These are phyloP conservation scores for Aphrocallistes beatrix DNA, from an alignment of 37 sponge, comb jelly and placozoan genomes.

Conservation along the genomic window DNA sequence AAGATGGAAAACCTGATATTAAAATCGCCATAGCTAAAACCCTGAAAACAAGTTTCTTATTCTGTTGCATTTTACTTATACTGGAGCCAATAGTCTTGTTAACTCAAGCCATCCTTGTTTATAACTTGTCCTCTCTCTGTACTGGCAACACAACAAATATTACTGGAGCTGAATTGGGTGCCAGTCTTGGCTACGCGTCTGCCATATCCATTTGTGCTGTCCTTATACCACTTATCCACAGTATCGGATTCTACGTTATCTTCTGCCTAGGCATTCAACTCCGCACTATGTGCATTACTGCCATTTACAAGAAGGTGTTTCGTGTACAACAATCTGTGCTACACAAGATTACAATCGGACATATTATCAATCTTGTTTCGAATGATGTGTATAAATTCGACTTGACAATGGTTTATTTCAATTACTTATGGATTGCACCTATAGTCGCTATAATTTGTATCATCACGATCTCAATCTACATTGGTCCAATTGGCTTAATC, in stretches of 20 bases:
- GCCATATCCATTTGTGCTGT: neutral
- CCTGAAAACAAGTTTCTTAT: neutral
- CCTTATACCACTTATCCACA: neutral
- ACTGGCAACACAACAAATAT: neutral
- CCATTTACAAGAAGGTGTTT: neutral
- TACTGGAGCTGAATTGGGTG: neutral
- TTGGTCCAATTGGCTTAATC: neutral
- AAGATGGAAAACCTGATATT: neutral
- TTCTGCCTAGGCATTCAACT: neutral
- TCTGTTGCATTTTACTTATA: neutral
- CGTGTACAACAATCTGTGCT: neutral
- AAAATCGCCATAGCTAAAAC: neutral
- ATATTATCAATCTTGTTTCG: neutral
- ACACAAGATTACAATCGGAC: neutral
- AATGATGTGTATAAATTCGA: slow-evolving; percentile 1
- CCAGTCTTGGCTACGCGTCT: neutral
- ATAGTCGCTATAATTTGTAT: neutral
- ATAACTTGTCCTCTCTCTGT: neutral
- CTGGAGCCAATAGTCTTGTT: neutral
- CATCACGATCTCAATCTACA: neutral
- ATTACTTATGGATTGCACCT: neutral
- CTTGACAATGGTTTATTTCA: neutral
- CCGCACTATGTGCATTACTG: neutral
- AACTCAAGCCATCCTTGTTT: neutral
- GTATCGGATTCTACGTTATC: neutral